Conservation (phyloP, 2,797 vertebrate genomes). For the Todus mexicanus region DNA sequence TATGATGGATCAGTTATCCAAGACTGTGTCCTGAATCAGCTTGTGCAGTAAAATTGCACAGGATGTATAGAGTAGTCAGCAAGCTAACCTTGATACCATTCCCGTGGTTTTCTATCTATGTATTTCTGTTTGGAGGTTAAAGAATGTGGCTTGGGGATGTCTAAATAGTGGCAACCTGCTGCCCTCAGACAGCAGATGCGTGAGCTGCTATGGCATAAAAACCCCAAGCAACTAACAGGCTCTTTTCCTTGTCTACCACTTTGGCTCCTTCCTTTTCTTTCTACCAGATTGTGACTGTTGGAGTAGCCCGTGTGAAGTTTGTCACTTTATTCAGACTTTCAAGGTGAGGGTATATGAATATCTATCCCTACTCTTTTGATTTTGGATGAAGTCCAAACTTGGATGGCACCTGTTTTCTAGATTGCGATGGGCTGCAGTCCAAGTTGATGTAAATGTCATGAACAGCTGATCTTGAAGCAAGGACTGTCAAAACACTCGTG, state of each 20-base stretch:
- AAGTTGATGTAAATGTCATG: conserved; percentile 18
- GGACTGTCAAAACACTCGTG: not conserved
- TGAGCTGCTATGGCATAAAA: not conserved
- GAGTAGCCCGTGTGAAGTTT: not conserved
- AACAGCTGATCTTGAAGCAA: conserved; percentile 40
- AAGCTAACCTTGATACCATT: not conserved
- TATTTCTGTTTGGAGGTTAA: not conserved
- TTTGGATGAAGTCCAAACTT: not conserved
- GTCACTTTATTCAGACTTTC: not conserved
- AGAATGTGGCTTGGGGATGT: not conserved
- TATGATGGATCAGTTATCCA: not conserved
- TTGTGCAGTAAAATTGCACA: not conserved
- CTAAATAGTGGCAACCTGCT: not conserved
- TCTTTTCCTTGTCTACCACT: not conserved
- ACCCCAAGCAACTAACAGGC: not conserved
- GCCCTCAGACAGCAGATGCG: not conserved
- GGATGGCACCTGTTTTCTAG: conserved; percentile 20
- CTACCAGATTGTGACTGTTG: not conserved
- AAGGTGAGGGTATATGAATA: not conserved
- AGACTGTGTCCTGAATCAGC: not conserved
- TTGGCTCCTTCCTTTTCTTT: not conserved
- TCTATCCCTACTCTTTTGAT: not conserved
- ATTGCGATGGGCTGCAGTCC: not conserved
- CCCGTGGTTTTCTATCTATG: not conserved
- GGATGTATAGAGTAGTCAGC: not conserved